Conservation (phyloP, 30 jellyfish, hydroid and myxozoan species). For the Calvadosia cruxmelitensis region DNA sequence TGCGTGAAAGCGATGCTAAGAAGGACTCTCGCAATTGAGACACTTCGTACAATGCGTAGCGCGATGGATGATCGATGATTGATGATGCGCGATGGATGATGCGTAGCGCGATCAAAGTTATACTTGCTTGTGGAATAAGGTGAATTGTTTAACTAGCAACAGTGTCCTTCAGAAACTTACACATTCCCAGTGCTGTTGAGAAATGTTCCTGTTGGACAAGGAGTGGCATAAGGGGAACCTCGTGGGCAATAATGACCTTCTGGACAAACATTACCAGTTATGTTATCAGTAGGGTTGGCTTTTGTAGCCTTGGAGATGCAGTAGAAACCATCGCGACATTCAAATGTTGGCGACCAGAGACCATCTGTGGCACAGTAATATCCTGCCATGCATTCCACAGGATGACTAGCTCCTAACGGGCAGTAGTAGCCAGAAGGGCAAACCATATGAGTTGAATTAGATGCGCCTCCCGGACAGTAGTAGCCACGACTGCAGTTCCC, state of each 20-base stretch:
- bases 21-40: too few relatives aligned
- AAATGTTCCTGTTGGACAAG: slow-evolving; percentile 85
- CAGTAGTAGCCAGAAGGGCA: slow-evolving; percentile 84
- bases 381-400: slow-evolving; percentile 79
- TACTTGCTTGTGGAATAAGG: too few relatives aligned
- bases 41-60: too few relatives aligned
- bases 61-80: too few relatives aligned
- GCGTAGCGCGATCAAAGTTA: too few relatives aligned
- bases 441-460: slow-evolving; percentile 40
- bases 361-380: slow-evolving; percentile 75
- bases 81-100: too few relatives aligned
- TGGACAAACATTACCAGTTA: slow-evolving; percentile 88
- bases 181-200: slow-evolving; percentile 75
- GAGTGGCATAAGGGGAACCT: slow-evolving; percentile 55
- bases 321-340: slow-evolving; percentile 79
- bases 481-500: slow-evolving; percentile 77
- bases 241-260: slow-evolving; percentile 71
- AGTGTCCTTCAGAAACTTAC: slow-evolving; percentile 30
- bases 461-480: slow-evolving; percentile 87
- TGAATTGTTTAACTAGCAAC: too few relatives aligned
- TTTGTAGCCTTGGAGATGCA: slow-evolving; percentile 58
- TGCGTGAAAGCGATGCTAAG: too few relatives aligned
- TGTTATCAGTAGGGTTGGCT: slow-evolving; percentile 76
- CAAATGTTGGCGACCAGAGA: slow-evolving; percentile 56
- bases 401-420: slow-evolving; percentile 63